Conservation (phyloP, 2,113 vertebrate genomes). For the Thamnaconus septentrionalis region DNA sequence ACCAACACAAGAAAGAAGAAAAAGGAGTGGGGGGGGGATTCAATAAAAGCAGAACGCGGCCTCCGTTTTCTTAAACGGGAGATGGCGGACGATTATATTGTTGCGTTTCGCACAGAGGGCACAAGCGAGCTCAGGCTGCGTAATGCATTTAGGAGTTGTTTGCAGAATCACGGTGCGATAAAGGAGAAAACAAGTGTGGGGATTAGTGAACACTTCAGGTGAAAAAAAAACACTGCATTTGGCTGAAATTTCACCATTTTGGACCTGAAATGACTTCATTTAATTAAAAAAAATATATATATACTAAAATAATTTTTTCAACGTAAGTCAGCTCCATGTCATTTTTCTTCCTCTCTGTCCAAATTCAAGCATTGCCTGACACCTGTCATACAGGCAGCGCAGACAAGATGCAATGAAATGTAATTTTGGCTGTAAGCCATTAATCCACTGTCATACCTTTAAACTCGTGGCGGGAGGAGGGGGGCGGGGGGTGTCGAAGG, state of each 20-base stretch:
- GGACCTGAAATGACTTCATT: neutral
- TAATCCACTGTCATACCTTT: conserved; percentile 75
- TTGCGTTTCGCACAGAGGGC: neutral
- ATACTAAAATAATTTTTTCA: neutral
- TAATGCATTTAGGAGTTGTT: conserved; percentile 32
- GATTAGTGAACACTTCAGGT: too few species aligned
- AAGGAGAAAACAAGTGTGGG: neutral
- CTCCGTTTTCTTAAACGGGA: conserved; percentile 41
- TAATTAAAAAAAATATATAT: neutral
- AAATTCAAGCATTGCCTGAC: conserved; percentile 42
- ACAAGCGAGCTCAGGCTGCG: conserved; percentile 11
- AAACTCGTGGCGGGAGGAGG: conserved; percentile 51
- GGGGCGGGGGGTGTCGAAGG: conserved; percentile 48
- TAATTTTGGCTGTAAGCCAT: conserved; percentile 76
- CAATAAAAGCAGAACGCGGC: conserved; percentile 60
- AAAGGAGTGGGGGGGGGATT: conserved; percentile 41
- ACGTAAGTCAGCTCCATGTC: neutral
- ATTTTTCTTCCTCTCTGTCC: neutral
- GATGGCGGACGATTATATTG: conserved; percentile 57
- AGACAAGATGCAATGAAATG: conserved; percentile 68
- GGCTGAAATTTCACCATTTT: neutral
- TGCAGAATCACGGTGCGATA: neutral
- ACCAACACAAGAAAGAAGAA: conserved; percentile 65
- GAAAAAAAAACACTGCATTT: neutral
- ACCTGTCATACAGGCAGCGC: conserved; percentile 66